phyloP scores from a whole-genome alignment of 2,113 vertebrate genomes.

The Greenwoodochromis staneri region DNA sequence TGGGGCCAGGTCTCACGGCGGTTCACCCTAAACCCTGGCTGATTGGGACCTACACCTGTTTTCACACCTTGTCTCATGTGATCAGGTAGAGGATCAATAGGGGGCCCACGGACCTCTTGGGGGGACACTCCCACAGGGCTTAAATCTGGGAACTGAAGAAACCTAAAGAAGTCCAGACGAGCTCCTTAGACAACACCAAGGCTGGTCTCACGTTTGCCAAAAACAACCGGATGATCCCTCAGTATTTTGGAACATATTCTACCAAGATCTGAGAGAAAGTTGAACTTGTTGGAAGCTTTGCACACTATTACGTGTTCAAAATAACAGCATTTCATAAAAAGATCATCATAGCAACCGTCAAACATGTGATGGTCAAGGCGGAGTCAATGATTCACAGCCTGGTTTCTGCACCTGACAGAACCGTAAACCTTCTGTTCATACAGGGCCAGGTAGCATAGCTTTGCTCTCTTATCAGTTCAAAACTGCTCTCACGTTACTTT shows the following conservation, averaged over 20 bases:
- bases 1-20: background rate
- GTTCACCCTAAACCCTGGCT: rapidly evolving
- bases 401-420: rapidly evolving
- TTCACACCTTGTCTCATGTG: background rate
- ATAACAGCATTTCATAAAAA: background rate
- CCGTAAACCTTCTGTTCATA: rapidly evolving
- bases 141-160: background rate
- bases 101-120: background rate
- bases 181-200: background rate
- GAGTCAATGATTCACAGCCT: background rate
- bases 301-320: background rate
- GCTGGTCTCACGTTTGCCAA: background rate
- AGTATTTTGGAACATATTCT: background rate
- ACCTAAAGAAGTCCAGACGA: background rate
- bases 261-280: background rate
- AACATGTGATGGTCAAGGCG: rapidly evolving
- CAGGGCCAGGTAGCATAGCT: rapidly evolving
- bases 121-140: background rate
- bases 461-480: background rate
- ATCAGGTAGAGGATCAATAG: background rate
- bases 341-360: background rate
- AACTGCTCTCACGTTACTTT: background rate
- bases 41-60: background rate
- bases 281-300: background rate
- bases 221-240: background rate